phyloP scores from a whole-genome alignment of 1,140 invertebrate species.

The Lethocerus indicus region DNA sequence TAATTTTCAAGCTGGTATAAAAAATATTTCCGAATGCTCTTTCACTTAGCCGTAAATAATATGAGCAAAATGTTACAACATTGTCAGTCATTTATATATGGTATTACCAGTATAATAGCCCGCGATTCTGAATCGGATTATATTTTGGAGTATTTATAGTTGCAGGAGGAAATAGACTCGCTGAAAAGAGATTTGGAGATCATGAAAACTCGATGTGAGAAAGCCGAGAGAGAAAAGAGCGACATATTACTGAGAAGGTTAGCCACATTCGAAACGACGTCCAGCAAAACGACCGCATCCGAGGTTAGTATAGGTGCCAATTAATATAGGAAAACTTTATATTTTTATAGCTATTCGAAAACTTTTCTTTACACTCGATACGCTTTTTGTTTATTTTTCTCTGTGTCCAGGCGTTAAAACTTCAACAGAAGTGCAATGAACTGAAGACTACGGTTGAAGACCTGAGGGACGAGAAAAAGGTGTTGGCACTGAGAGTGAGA shows the following conservation, averaged over 20 bases:
- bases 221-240: constrained; percentile 70
- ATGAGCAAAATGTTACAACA: too few relatives aligned
- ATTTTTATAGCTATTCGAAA: neutral
- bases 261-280: constrained; percentile 53
- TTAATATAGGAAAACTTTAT: neutral
- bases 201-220: constrained; percentile 40
- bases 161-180: constrained; percentile 25
- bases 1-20: too few relatives aligned
- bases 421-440: constrained; percentile 70
- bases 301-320: too few relatives aligned
- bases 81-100: neutral
- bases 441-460: constrained; percentile 60
- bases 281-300: constrained; percentile 34
- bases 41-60: too few relatives aligned
- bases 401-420: constrained; percentile 32
- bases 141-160: neutral
- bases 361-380: neutral
- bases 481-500: constrained; percentile 44
- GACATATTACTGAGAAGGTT: constrained; percentile 61
- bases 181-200: constrained; percentile 43
- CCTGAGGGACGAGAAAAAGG: constrained; percentile 64
- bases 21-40: too few relatives aligned
- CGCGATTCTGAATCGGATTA: too few relatives aligned
- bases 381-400: neutral
- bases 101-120: neutral